Conservation (phyloP, 2,113 vertebrate genomes). For the Forbesichthys agassizii region DNA sequence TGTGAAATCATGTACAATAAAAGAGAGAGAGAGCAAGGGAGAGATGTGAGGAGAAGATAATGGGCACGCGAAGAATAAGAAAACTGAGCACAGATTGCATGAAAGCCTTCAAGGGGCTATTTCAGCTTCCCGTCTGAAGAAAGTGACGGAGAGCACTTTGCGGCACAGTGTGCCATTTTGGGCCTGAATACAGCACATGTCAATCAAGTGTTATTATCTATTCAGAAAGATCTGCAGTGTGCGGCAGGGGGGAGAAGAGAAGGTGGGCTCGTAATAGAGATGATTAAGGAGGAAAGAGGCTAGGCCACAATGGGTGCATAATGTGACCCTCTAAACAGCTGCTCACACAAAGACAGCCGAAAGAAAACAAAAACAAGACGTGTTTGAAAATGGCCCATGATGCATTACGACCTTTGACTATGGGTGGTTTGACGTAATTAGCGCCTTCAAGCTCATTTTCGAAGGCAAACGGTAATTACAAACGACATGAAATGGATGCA, state of each 20-base stretch:
- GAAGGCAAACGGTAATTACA: too few relatives aligned
- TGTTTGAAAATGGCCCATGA: background rate
- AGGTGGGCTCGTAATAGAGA: background rate
- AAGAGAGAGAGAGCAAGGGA: background rate
- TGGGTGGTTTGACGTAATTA: too few relatives aligned
- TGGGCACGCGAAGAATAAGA: too few relatives aligned
- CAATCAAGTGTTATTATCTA: slow-evolving; percentile 29
- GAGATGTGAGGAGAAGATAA: background rate
- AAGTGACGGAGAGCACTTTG: slow-evolving; percentile 25
- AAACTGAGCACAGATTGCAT: background rate
- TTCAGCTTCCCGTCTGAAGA: slow-evolving; percentile 5
- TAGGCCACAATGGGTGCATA: background rate
- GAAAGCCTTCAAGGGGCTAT: slow-evolving; percentile 1
- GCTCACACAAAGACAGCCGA: slow-evolving; percentile 7
- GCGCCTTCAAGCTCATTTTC: too few relatives aligned
- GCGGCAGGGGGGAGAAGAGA: slow-evolving; percentile 10
- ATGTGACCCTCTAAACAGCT: slow-evolving; percentile 4
- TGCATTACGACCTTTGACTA: background rate
- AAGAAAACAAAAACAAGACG: background rate
- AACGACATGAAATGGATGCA: too few relatives aligned
- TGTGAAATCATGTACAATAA: slow-evolving; percentile 1
- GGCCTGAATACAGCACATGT: slow-evolving; percentile 7
- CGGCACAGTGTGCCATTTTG: slow-evolving; percentile 33
- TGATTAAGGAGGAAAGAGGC: background rate
- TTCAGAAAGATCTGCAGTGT: slow-evolving; percentile 1